Conservation (phyloP, 1,140 invertebrate genomes). For the Danaus melanippus region DNA sequence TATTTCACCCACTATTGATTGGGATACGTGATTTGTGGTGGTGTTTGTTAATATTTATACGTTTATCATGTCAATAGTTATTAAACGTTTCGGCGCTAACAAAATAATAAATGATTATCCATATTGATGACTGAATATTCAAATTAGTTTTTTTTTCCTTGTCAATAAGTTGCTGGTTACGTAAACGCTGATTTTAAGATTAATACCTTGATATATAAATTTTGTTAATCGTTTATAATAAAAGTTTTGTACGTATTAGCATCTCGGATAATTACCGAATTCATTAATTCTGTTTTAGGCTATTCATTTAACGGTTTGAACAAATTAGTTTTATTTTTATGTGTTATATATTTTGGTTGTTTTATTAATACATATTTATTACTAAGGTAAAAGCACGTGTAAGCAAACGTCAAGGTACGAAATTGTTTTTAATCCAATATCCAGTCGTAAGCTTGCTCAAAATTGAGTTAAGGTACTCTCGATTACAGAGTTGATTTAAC, state of each 20-base stretch:
- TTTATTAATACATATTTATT: constrained; percentile 7
- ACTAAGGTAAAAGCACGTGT: constrained; percentile 11
- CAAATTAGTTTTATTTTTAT: constrained; percentile 1
- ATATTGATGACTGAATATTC: constrained; percentile 12
- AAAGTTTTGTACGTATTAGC: too few species aligned
- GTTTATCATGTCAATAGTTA: constrained; percentile 36
- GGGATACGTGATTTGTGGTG: constrained; percentile 37
- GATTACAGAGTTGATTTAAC: constrained; percentile 25
- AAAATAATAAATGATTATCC: constrained; percentile 21
- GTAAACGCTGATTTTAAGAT: constrained; percentile 7
- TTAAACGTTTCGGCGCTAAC: constrained; percentile 28
- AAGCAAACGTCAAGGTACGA: constrained; percentile 26
- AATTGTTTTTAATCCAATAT: constrained; percentile 55
- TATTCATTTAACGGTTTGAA: not conserved
- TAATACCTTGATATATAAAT: constrained; percentile 7
- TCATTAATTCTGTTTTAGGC: too few species aligned
- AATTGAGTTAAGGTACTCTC: constrained; percentile 25
- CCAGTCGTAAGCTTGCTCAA: constrained; percentile 27
- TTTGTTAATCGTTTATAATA: not conserved
- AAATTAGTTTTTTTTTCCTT: too few species aligned
- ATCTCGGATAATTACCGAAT: too few species aligned
- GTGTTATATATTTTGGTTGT: not conserved
- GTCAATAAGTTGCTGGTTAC: not conserved
- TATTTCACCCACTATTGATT: constrained; percentile 41
- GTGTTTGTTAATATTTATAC: constrained; percentile 26